Evolutionary conservation across 2,797 vertebrate genomes (phyloP).

Genomic region (Enteromius treurensis): DNA sequence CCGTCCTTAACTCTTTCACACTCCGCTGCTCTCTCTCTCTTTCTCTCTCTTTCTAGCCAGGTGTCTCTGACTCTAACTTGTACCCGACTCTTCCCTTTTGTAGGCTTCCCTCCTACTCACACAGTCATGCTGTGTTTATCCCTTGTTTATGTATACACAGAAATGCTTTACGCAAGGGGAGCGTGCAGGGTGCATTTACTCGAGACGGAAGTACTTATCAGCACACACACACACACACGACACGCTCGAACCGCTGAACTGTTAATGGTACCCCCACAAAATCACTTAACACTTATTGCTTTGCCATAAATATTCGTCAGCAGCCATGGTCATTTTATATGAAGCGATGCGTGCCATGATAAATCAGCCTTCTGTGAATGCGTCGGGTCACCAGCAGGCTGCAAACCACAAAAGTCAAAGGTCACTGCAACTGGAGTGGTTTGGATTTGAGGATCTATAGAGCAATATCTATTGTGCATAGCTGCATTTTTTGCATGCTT

Average conservation of each 20-base stretch:
- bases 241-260: background rate
- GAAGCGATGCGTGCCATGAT: background rate
- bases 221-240: background rate
- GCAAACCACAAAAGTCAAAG: slow-evolving; percentile 14
- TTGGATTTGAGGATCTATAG: background rate
- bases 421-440: background rate
- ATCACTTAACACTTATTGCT: background rate
- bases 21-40: slow-evolving; percentile 20
- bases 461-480: background rate
- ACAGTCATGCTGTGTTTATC: slow-evolving; percentile 9
- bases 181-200: slow-evolving; percentile 1
- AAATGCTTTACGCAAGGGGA: slow-evolving; percentile 20
- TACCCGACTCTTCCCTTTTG: slow-evolving; percentile 41
- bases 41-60: slow-evolving; percentile 15
- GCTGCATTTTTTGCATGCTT: background rate
- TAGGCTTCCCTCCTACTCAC: slow-evolving; percentile 36
- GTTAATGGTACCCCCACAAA: slow-evolving; percentile 2
- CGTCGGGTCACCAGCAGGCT: background rate
- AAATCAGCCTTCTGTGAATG: slow-evolving; percentile 4
- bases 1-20: slow-evolving; percentile 35
- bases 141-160: slow-evolving; percentile 30
- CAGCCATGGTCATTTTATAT: background rate
- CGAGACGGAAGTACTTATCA: background rate
- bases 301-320: slow-evolving; percentile 28
- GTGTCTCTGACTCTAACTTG: slow-evolving; percentile 8